Evolutionary conservation across 2,113 vertebrate species (phyloP).

Genomic region (Gopherus flavomarginatus): DNA sequence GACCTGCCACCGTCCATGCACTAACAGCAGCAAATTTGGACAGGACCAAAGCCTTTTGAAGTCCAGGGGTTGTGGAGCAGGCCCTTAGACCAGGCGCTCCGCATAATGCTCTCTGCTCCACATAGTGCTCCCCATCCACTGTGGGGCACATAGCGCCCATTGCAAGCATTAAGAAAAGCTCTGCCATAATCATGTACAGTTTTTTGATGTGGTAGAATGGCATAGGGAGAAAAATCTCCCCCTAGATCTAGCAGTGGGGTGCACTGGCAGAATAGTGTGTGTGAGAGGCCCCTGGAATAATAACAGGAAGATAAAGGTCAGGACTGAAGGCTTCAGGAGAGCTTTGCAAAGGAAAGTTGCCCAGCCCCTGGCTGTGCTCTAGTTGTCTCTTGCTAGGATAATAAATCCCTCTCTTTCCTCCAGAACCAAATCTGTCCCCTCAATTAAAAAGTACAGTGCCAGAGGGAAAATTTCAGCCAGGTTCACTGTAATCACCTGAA

Average conservation of each 20-base stretch:
- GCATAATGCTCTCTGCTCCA: neutral
- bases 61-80: neutral
- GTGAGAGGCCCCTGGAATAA: neutral
- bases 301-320: neutral
- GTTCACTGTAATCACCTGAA: neutral
- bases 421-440: neutral
- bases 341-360: neutral
- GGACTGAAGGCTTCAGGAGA: neutral
- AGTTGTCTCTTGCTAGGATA: neutral
- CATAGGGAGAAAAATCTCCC: neutral
- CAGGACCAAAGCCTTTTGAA: neutral
- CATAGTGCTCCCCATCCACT: no score
- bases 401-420: neutral
- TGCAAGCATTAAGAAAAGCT: neutral
- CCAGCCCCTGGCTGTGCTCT: neutral
- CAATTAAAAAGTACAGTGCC: neutral
- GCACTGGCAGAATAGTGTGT: neutral
- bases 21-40: neutral
- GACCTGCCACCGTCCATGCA: neutral
- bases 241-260: neutral
- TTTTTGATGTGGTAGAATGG: neutral
- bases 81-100: neutral
- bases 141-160: no score
- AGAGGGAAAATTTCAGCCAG: neutral
- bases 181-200: neutral